phyloP scores from a whole-genome alignment of 2,888 invertebrate genomes.

The Plebejus anna region DNA sequence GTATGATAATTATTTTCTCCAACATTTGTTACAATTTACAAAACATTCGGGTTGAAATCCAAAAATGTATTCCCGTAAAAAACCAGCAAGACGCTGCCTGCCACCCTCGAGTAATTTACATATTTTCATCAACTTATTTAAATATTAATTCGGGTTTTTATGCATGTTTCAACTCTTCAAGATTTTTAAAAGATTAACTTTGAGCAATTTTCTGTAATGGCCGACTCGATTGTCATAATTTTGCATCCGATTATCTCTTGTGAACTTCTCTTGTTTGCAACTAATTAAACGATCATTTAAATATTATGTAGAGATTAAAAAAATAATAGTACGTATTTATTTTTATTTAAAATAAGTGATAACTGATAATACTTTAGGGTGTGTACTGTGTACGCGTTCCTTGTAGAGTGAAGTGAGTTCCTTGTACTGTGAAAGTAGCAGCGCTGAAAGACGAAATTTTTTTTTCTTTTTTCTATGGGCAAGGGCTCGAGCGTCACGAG shows the following conservation, averaged over 20 bases:
- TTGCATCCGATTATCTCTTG: constrained; percentile 17
- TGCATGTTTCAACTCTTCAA: constrained; percentile 39
- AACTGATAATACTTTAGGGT: no score
- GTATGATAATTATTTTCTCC: background rate
- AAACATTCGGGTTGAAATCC: constrained; percentile 3
- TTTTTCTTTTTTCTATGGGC: no score
- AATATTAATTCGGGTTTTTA: constrained; percentile 59
- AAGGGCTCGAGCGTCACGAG: no score
- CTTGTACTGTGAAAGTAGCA: no score
- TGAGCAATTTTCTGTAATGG: constrained; percentile 19
- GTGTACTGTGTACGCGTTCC: no score
- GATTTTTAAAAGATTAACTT: constrained; percentile 37
- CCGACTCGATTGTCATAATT: constrained; percentile 23
- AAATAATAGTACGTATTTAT: no score
- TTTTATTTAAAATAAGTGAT: no score
- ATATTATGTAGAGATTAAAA: no score
- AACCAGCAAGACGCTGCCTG: constrained; percentile 44
- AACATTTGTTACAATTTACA: background rate
- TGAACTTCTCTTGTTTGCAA: background rate
- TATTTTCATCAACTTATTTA: constrained; percentile 56
- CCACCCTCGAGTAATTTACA: constrained; percentile 47
- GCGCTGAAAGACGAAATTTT: no score
- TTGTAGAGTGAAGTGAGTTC: no score
- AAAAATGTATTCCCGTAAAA: constrained; percentile 16
- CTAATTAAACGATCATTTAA: background rate